These are phyloP conservation scores for Toxotes lorentzi DNA, from an alignment of 2,797 vertebrate species.

Conservation along the genomic window DNA sequence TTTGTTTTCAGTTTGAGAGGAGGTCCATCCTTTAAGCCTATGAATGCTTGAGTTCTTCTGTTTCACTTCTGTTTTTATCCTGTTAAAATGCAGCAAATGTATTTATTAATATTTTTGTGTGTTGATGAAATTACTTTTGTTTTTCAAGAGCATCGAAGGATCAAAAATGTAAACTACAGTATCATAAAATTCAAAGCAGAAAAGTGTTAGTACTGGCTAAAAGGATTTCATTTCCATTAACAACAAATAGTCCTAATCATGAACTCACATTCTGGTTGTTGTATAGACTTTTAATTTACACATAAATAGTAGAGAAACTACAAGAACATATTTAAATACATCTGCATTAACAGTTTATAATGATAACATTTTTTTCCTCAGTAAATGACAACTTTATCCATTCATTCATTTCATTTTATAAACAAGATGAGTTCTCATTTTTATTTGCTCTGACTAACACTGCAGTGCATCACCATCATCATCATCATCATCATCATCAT, in stretches of 20 bases:
- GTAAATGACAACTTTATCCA: conserved; percentile 83
- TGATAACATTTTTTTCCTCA: conserved; percentile 75
- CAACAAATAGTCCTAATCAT: neutral
- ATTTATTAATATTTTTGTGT: neutral
- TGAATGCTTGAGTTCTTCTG: neutral
- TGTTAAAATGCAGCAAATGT: neutral
- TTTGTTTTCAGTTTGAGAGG: neutral
- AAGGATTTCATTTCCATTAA: neutral
- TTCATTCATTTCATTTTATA: conserved; percentile 91
- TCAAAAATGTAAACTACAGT: neutral
- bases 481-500: conserved; percentile 1
- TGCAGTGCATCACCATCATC: conserved; percentile 22
- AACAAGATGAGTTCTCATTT: conserved; percentile 61
- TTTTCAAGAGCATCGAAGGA: neutral
- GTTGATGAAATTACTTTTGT: neutral
- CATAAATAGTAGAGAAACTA: conserved; percentile 99
- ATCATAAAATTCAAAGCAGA: neutral
- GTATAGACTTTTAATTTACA: conserved; percentile 93
- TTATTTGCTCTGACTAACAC: conserved; percentile 60
- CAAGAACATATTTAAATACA: conserved; percentile 98
- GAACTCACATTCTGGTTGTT: conserved; percentile 60
- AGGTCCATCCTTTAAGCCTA: neutral
- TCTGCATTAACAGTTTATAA: conserved; percentile 91
- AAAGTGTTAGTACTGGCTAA: neutral
- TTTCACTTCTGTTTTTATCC: neutral